Evolutionary conservation across 2,888 invertebrate species (phyloP).

Genomic region (Ormyrus thymus): DNA sequence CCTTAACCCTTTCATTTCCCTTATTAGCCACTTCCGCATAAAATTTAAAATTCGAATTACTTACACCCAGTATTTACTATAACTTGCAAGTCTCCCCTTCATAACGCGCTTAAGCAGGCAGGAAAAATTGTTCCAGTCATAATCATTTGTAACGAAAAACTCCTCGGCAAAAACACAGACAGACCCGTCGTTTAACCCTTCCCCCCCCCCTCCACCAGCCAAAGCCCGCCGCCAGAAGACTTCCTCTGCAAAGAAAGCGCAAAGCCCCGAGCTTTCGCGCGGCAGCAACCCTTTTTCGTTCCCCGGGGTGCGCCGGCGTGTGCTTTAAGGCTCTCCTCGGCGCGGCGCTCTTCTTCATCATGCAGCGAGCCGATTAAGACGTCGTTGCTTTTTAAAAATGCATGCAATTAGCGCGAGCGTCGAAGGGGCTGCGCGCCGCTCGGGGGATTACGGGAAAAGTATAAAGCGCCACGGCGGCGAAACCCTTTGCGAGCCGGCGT

Average conservation of each 20-base stretch:
- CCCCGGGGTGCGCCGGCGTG: slow-evolving; percentile 26
- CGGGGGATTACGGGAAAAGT: slow-evolving; percentile 14
- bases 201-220: neutral
- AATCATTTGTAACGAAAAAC: slow-evolving; percentile 48
- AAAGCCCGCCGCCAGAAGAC: neutral
- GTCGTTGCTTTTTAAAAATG: slow-evolving; percentile 56
- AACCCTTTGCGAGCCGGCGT: slow-evolving; percentile 60
- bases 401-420: slow-evolving; percentile 53
- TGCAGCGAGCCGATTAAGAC: slow-evolving; percentile 52
- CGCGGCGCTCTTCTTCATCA: slow-evolving; percentile 47
- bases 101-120: neutral
- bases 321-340: neutral
- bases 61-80: slow-evolving; percentile 47
- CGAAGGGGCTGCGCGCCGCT: slow-evolving; percentile 8
- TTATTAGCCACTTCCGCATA: neutral
- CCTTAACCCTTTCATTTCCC: no score
- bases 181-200: neutral
- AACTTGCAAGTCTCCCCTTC: slow-evolving; percentile 4
- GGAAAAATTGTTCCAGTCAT: slow-evolving; percentile 40
- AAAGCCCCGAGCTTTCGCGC: slow-evolving; percentile 4
- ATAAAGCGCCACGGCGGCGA: slow-evolving; percentile 34
- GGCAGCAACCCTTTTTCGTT: slow-evolving; percentile 44
- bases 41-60: slow-evolving; percentile 47
- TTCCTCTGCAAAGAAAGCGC: slow-evolving; percentile 5
- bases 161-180: neutral